Evolutionary conservation across 92 coral and sea anemone species (phyloP).

Genomic region (Porites rus): DNA sequence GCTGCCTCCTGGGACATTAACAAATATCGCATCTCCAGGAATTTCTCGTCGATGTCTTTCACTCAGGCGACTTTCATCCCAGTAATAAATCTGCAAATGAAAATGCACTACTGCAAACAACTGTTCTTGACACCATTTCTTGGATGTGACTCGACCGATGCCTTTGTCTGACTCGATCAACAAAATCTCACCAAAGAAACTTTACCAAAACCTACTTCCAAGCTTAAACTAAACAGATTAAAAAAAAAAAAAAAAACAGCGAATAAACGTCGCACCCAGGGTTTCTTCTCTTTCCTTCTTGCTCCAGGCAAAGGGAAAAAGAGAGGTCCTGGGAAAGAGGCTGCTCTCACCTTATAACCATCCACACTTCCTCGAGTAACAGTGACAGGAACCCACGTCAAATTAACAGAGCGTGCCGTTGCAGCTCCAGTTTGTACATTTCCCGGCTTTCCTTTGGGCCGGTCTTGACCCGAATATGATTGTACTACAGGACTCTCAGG

Average conservation of each 20-base stretch:
- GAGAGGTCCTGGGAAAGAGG: no score
- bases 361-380: neutral
- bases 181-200: no score
- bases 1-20: conserved; percentile 17
- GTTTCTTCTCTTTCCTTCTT: no score
- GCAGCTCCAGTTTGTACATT: conserved; percentile 45
- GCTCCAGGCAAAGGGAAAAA: no score
- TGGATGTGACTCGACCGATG: no score
- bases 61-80: conserved; percentile 44
- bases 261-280: no score
- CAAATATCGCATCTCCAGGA: conserved; percentile 54
- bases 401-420: conserved; percentile 60
- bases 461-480: conserved; percentile 84
- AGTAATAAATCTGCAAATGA: conserved; percentile 49
- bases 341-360: no score
- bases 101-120: neutral
- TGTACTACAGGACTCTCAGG: conserved; percentile 48
- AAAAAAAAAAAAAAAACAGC: no score
- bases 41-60: conserved; percentile 76
- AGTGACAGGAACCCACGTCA: conserved; percentile 77
- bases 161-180: no score
- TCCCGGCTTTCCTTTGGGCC: conserved; percentile 57
- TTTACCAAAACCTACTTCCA: no score
- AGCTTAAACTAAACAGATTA: no score
- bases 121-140: no score